Percentiles rank a stretch among this genome's conserved stretches.
Conservation (phyloP, 2,113 vertebrate species). For the Apodemus speciosus region DNA sequence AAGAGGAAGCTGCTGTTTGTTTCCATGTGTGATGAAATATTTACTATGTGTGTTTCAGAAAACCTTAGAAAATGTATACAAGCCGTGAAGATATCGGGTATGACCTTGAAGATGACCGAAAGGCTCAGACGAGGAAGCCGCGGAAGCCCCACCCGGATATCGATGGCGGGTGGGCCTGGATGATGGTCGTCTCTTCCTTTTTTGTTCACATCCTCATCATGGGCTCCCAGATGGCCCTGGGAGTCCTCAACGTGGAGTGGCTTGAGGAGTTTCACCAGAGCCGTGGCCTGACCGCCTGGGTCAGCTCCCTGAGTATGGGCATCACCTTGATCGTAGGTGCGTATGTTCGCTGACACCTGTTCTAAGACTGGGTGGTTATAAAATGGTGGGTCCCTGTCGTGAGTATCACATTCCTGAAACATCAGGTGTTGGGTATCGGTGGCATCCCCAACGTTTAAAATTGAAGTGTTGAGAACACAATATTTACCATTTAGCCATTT, state of each 20-base stretch:
- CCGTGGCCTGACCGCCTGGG: slow-evolving; percentile 88
- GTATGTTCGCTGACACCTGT: slow-evolving; percentile 1
- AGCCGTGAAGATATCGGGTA: slow-evolving; percentile 85
- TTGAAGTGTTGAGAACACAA: neutral
- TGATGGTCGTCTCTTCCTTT: slow-evolving; percentile 89
- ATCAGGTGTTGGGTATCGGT: neutral
- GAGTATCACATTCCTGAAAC: neutral
- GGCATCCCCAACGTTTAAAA: neutral
- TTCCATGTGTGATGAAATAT: slow-evolving; percentile 34
- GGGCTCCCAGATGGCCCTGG: slow-evolving; percentile 91
- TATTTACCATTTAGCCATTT: neutral
- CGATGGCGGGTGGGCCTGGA: slow-evolving; percentile 89
- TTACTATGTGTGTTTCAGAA: slow-evolving; percentile 78
- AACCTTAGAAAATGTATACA: slow-evolving; percentile 83
- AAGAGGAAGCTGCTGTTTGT: neutral
- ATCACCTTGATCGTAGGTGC: slow-evolving; percentile 89
- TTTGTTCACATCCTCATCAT: slow-evolving; percentile 88
- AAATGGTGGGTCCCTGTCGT: neutral
- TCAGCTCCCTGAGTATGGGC: slow-evolving; percentile 90
- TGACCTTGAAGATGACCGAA: slow-evolving; percentile 83
- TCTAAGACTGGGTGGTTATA: neutral
- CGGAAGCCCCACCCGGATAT: slow-evolving; percentile 84
- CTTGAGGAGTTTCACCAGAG: slow-evolving; percentile 90
- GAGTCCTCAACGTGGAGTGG: slow-evolving; percentile 90
- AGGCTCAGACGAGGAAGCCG: slow-evolving; percentile 81